These are phyloP conservation scores for Pholis gunnellus DNA, from an alignment of 2,113 vertebrate species.

Conservation along the genomic window DNA sequence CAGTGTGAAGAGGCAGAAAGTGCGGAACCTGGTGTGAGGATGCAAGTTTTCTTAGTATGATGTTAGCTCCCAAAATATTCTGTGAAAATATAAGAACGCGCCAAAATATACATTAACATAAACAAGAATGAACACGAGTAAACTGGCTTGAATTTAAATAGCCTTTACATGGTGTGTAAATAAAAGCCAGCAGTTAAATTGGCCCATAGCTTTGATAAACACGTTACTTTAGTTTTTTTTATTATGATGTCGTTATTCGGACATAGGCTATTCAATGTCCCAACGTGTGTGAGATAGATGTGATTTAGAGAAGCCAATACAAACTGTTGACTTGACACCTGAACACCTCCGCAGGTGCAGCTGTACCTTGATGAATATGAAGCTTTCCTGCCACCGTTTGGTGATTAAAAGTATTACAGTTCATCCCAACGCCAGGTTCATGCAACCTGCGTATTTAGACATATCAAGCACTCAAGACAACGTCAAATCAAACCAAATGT, in stretches of 20 bases:
- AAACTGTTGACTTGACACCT: neutral
- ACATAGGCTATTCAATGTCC: neutral
- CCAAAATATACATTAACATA: neutral
- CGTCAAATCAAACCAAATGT: neutral
- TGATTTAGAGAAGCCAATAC: neutral
- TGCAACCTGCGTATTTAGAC: no score
- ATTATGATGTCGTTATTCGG: neutral
- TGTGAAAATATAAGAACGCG: neutral
- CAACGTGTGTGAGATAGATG: neutral
- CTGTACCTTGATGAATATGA: neutral
- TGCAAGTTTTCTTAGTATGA: neutral
- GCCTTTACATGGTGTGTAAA: neutral
- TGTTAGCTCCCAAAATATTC: neutral
- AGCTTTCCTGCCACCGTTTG: constrained; percentile 78
- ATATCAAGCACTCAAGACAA: neutral
- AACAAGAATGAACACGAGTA: neutral
- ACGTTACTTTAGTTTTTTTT: neutral
- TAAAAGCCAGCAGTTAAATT: neutral
- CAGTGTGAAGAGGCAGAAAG: neutral
- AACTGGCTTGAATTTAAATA: neutral
- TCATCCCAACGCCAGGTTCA: neutral
- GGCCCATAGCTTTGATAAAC: neutral
- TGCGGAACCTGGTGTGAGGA: neutral
- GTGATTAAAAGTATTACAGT: constrained; percentile 66
- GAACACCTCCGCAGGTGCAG: constrained; percentile 44